These are phyloP conservation scores for Onchidella celtica DNA, from an alignment of 2,888 invertebrate genomes.

Conservation along the genomic window DNA sequence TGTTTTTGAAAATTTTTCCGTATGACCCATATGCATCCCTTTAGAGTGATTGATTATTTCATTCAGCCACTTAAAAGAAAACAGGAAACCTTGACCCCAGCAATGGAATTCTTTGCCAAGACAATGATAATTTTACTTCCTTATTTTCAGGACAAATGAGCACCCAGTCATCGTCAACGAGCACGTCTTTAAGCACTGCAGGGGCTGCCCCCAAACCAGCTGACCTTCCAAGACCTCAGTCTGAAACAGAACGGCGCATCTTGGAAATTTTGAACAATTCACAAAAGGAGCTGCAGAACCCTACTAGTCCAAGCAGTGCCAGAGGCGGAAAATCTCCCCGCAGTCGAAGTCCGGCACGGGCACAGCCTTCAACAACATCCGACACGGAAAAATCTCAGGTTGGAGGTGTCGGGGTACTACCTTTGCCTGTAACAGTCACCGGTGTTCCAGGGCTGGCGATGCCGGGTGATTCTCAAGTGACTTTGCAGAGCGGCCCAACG, in stretches of 20 bases:
- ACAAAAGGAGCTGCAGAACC: slow-evolving; percentile 53
- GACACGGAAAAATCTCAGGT: not conserved
- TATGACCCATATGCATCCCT: no score
- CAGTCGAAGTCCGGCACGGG: slow-evolving; percentile 50
- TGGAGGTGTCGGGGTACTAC: not conserved
- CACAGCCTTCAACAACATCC: slow-evolving; percentile 14
- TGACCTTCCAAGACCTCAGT: slow-evolving; percentile 67
- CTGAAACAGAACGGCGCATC: slow-evolving; percentile 74
- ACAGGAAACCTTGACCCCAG: no score
- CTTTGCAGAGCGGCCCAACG: slow-evolving; percentile 1
- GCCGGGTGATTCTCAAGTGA: slow-evolving; percentile 29
- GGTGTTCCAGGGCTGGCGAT: not conserved
- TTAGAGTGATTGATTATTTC: no score
- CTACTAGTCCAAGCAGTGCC: slow-evolving; percentile 40
- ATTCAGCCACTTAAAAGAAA: no score
- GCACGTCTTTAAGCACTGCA: slow-evolving; percentile 8
- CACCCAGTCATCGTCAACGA: slow-evolving; percentile 26
- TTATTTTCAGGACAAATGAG: slow-evolving; percentile 22
- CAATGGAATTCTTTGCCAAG: no score
- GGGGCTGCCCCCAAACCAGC: slow-evolving; percentile 58
- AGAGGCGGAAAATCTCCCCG: slow-evolving; percentile 50
- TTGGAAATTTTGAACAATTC: slow-evolving; percentile 72
- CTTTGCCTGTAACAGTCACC: slow-evolving; percentile 40
- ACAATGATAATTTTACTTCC: no score
- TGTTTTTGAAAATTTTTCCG: no score